Evolutionary conservation across 2,113 vertebrate genomes (phyloP).

Genomic region (Delphinus delphis): DNA sequence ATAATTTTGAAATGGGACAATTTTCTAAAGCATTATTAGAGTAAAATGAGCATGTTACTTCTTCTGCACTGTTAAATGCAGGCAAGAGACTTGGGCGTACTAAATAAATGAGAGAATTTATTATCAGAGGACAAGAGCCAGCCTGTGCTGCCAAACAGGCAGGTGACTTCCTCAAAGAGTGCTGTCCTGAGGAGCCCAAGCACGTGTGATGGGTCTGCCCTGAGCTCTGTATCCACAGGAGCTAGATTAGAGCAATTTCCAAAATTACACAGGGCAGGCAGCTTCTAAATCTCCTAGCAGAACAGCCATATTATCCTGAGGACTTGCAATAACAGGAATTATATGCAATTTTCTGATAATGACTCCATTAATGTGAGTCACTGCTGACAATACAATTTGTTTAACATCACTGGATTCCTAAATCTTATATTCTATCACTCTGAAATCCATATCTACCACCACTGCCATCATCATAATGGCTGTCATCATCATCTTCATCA

Average conservation of each 20-base stretch:
- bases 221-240: conserved; percentile 60
- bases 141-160: background rate
- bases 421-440: conserved; percentile 32
- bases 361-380: conserved; percentile 77
- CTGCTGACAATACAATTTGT: conserved; percentile 78
- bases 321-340: conserved; percentile 75
- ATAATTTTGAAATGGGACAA: conserved; percentile 56
- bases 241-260: conserved; percentile 68
- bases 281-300: conserved; percentile 67
- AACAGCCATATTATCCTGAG: conserved; percentile 74
- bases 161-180: background rate
- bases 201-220: background rate
- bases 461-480: background rate
- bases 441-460: conserved; percentile 34
- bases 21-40: conserved; percentile 62
- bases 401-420: conserved; percentile 61
- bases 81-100: background rate
- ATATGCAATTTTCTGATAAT: conserved; percentile 79
- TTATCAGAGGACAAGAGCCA: background rate
- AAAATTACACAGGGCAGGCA: conserved; percentile 69
- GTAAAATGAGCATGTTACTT: conserved; percentile 39
- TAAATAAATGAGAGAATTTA: conserved; percentile 44
- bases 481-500: background rate
- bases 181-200: background rate
- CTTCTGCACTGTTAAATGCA: conserved; percentile 48